Percentiles rank a stretch among this genome's conserved stretches.
Conservation (phyloP, 2,888 invertebrate genomes). For the Eilema sororculum region DNA sequence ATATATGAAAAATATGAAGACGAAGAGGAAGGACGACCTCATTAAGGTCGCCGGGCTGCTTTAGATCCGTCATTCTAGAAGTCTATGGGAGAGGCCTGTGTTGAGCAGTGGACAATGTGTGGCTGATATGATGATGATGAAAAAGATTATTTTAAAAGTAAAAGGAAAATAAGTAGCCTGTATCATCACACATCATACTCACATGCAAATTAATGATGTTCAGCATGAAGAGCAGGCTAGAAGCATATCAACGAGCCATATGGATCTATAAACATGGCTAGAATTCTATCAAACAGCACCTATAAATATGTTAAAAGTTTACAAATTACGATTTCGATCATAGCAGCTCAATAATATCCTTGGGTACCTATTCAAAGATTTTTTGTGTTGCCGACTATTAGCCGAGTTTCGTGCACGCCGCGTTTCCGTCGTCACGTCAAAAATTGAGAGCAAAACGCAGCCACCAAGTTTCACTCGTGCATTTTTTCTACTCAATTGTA, state of each 20-base stretch:
- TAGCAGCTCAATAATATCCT: conserved; percentile 30
- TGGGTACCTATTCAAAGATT: conserved; percentile 33
- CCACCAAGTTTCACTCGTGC: conserved; percentile 60
- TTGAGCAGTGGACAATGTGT: too few species aligned
- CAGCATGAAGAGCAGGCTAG: background rate
- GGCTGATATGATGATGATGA: too few species aligned
- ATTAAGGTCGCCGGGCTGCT: too few species aligned
- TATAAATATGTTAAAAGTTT: too few species aligned
- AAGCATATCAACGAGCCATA: too few species aligned
- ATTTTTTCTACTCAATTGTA: conserved; percentile 53
- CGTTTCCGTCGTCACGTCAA: conserved; percentile 55
- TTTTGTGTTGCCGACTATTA: conserved; percentile 50
- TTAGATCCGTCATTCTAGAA: too few species aligned
- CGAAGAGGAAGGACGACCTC: too few species aligned
- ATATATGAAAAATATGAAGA: too few species aligned
- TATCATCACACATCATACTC: background rate
- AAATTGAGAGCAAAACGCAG: conserved; percentile 63
- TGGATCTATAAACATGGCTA: too few species aligned
- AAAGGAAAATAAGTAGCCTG: background rate
- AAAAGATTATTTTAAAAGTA: too few species aligned
- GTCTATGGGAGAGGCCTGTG: too few species aligned
- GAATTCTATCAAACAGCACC: too few species aligned
- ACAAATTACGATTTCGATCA: background rate
- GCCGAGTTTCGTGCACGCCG: conserved; percentile 45
- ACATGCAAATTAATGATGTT: background rate